Base-by-base conservation (phyloP, 2,797 vertebrate genomes). In the Pangasius macronema region DNA sequence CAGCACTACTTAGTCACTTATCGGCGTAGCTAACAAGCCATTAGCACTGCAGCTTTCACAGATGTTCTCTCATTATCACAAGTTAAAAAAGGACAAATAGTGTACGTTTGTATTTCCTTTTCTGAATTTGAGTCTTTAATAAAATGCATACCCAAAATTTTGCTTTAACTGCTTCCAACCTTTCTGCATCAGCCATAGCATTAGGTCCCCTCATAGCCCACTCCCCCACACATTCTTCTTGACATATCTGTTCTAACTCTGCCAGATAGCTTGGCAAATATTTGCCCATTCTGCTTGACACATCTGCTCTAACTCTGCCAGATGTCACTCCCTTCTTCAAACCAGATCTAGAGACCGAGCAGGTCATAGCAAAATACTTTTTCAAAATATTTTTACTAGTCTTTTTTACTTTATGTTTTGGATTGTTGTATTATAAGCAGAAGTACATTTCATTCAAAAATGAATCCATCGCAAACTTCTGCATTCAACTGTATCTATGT, bases 301-400 rank as follows among this genome's bases (percentile, higher is more conserved):
- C 81, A 83, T 83, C 81, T 83, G 81, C 51, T 83, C 81, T 67
- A 83, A 83, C 81, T 67, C 81, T 83, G 61, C 81, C 81, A 83
- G 80, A 42, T 42, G 42, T n/a, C 33, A 30, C 53, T 67, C 65
- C 81, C 53, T 68, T 49, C 61, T 83, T 53, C 39, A 27, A 61
- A 61, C 39, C 3, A 49, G 10, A 24, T 13, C 20, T 53, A 55
- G 39, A 82, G 13, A 61, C 55, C 8, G 0, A 63, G 27, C 24
- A 63, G 55, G 33, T 80, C 20, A 22, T 2, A 80, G 18, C n/a
- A 30, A 33, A 30, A 75, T 33, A 24, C 20, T 39, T 55, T 59
- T 24, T 59, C 18, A 24, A 27, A 57, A 80, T 80, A 57, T 36
- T 80, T 39, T 76, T 76, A 30, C 46, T 18, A 6, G 8, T 57